phyloP scores from a whole-genome alignment of 1,140 invertebrate genomes.

The Babylonia areolata region DNA sequence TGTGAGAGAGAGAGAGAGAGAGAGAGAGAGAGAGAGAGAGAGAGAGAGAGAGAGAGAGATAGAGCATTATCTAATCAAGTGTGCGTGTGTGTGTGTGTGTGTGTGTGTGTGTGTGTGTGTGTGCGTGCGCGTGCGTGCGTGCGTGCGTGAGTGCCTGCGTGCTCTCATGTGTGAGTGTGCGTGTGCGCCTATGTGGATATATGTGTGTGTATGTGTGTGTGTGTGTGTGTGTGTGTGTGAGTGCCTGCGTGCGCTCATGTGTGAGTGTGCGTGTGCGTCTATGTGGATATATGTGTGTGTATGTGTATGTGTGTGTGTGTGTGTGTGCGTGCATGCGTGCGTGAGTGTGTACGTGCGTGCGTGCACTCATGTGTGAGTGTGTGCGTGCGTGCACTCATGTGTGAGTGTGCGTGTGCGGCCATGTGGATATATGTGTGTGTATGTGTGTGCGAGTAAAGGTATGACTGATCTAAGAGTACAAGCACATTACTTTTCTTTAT shows the following conservation, averaged over 20 bases:
- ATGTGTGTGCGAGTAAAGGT: too few species aligned
- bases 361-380: too few species aligned
- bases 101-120: neutral
- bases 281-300: constrained; percentile 21
- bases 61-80: too few species aligned
- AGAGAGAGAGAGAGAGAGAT: too few species aligned
- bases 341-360: too few species aligned
- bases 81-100: constrained; percentile 20
- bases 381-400: neutral
- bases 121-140: neutral
- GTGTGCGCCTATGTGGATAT: neutral
- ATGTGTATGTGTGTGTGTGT: constrained; percentile 12
- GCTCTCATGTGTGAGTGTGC: neutral
- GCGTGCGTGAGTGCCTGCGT: neutral
- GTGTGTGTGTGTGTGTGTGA: constrained; percentile 18
- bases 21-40: too few species aligned
- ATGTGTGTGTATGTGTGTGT: neutral
- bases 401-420: too few species aligned
- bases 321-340: neutral
- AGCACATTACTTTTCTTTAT: too few species aligned
- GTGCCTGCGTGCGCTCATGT: neutral
- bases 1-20: neutral
- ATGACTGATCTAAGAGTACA: too few species aligned
- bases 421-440: too few species aligned
- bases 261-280: neutral